A percentile compares a stretch with the other conserved stretches of the same genome.
Conservation (phyloP, 2,113 vertebrate genomes). For the Sinocyclocheilus maitianheensis region DNA sequence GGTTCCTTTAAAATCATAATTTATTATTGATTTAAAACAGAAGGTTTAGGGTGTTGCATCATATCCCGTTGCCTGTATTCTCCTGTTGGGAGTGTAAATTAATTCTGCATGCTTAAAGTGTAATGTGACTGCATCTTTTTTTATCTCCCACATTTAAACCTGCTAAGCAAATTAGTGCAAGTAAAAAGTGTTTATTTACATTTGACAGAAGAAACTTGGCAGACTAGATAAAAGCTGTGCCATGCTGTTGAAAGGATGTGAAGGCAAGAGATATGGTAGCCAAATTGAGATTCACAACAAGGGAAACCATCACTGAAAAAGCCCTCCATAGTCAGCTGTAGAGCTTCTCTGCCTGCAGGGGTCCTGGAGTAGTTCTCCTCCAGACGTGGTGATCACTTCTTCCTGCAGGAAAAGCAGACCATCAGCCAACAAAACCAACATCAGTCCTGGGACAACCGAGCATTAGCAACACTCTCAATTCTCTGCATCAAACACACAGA, state of each 20-base stretch:
- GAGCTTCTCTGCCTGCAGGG: slow-evolving; percentile 78
- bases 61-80: too few species aligned
- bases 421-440: slow-evolving; percentile 40
- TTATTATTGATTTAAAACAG: too few species aligned
- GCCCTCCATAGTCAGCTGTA: slow-evolving; percentile 78
- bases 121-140: not conserved
- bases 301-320: slow-evolving; percentile 76
- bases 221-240: slow-evolving; percentile 23
- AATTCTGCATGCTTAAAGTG: not conserved
- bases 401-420: slow-evolving; percentile 71
- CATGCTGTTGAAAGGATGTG: not conserved
- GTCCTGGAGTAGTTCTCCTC: slow-evolving; percentile 81
- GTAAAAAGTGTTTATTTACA: slow-evolving; percentile 3
- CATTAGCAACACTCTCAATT: slow-evolving; percentile 27
- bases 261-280: not conserved
- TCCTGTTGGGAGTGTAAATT: too few species aligned
- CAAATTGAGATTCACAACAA: slow-evolving; percentile 8
- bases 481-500: slow-evolving; percentile 50
- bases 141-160: not conserved
- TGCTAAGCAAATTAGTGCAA: not conserved
- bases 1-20: too few species aligned
- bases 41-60: too few species aligned
- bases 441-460: slow-evolving; percentile 41
- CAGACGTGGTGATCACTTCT: slow-evolving; percentile 84
- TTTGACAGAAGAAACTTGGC: slow-evolving; percentile 26